Evolutionary conservation across 2,888 invertebrate species (phyloP).

Genomic region (Tanypteryx hageni): DNA sequence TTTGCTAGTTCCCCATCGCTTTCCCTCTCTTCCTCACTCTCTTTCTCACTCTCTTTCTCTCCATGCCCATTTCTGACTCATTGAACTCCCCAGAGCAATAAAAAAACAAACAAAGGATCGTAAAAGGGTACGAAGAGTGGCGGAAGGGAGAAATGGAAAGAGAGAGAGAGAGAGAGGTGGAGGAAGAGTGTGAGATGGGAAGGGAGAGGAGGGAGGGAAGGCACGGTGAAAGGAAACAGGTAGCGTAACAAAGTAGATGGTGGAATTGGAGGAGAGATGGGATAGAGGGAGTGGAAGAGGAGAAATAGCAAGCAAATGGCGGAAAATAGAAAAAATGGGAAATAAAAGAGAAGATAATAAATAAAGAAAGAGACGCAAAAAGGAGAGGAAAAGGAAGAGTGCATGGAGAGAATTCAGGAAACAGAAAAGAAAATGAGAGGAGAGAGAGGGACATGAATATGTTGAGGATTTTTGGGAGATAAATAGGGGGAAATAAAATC

Average conservation of each 20-base stretch:
- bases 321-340: no score
- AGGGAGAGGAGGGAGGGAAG: no score
- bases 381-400: background rate
- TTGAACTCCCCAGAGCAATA: constrained; percentile 15
- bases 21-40: background rate
- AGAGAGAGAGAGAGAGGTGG: background rate
- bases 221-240: no score
- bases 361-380: background rate
- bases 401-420: no score
- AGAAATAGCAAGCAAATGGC: no score
- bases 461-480: background rate
- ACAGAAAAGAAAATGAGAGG: background rate
- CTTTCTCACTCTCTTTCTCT: background rate
- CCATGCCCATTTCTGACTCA: constrained; percentile 26
- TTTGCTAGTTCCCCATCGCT: background rate
- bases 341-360: background rate
- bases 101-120: background rate
- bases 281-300: no score
- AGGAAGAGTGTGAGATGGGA: no score
- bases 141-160: background rate
- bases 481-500: no score
- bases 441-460: background rate
- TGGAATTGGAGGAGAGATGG: no score
- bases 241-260: no score
- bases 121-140: background rate